These are phyloP conservation scores for Ectemnius lituratus DNA, from an alignment of 2,888 invertebrate species.

Conservation along the genomic window DNA sequence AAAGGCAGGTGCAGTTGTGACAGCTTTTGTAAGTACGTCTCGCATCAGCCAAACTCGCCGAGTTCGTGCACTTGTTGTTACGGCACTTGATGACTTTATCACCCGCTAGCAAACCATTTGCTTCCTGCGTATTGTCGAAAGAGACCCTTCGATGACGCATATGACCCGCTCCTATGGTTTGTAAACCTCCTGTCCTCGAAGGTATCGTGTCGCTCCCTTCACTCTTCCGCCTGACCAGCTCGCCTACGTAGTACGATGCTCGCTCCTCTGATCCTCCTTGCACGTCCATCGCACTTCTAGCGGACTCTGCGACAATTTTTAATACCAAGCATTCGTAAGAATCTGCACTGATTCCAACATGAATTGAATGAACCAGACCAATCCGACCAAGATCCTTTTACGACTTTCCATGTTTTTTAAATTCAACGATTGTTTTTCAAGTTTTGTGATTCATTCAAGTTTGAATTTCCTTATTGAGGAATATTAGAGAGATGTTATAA, in stretches of 20 bases:
- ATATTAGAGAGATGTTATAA: neutral
- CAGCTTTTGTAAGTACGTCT: conserved; percentile 92
- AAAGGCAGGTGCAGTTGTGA: conserved; percentile 96
- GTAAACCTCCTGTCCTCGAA: conserved; percentile 50
- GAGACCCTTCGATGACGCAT: conserved; percentile 78
- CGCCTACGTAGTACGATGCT: conserved; percentile 64
- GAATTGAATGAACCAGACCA: conserved; percentile 13
- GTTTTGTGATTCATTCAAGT: too few relatives aligned
- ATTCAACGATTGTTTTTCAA: too few relatives aligned
- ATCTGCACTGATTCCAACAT: conserved; percentile 1
- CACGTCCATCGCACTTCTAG: conserved; percentile 69
- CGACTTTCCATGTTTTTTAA: too few relatives aligned
- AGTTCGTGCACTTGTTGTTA: conserved; percentile 88
- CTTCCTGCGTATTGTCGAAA: conserved; percentile 79
- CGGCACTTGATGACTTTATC: conserved; percentile 85
- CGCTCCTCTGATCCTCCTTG: conserved; percentile 59
- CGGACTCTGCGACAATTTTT: conserved; percentile 70
- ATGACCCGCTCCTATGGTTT: conserved; percentile 30
- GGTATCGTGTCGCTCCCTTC: conserved; percentile 82
- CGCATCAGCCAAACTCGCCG: conserved; percentile 86
- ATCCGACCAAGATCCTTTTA: neutral
- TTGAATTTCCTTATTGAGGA: neutral
- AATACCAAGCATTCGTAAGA: neutral
- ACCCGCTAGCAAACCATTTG: conserved; percentile 65
- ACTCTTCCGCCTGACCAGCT: conserved; percentile 81